A percentile compares a stretch with the other conserved stretches of the same genome.
phyloP scores from a whole-genome alignment of 2,797 vertebrate species.

The Sebastiscus tertius region DNA sequence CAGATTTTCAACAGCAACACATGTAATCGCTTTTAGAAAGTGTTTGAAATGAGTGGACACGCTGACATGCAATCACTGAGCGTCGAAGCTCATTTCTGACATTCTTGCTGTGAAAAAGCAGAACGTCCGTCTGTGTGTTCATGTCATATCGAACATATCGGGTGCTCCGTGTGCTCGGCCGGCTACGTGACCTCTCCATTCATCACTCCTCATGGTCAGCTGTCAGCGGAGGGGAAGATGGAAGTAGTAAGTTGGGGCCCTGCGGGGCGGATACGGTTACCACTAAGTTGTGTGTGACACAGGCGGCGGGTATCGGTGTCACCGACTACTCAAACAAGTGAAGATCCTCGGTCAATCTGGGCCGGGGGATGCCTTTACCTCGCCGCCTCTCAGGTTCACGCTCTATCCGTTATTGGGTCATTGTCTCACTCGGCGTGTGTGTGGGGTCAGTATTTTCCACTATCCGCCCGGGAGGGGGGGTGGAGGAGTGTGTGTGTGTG shows the following conservation, averaged over 20 bases:
- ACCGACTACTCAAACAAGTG: conserved; percentile 67
- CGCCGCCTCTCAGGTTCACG: conserved; percentile 70
- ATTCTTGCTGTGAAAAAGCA: neutral
- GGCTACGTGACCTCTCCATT: conserved; percentile 67
- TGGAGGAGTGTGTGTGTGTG: neutral
- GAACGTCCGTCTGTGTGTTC: neutral
- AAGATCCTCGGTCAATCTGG: conserved; percentile 61
- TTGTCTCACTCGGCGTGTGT: conserved; percentile 64
- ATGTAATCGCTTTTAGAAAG: neutral
- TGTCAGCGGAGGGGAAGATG: conserved; percentile 74
- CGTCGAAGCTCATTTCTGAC: neutral
- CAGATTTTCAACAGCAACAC: neutral
- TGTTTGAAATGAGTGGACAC: neutral
- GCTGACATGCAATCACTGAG: neutral
- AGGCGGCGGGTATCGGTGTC: conserved; percentile 72
- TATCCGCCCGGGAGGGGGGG: conserved; percentile 27
- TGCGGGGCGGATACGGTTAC: conserved; percentile 62
- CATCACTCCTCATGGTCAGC: conserved; percentile 76
- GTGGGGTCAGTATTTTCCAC: conserved; percentile 65
- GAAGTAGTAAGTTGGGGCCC: conserved; percentile 73
- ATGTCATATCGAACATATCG: conserved; percentile 17
- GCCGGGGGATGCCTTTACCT: conserved; percentile 69
- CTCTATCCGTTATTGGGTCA: conserved; percentile 58
- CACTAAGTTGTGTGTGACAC: conserved; percentile 75
- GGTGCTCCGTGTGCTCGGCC: conserved; percentile 40